A percentile compares a stretch with the other conserved stretches of the same genome.
Evolutionary conservation across 1,140 invertebrate genomes (phyloP).

Genomic region (Trichomalopsis sarcophagae): DNA sequence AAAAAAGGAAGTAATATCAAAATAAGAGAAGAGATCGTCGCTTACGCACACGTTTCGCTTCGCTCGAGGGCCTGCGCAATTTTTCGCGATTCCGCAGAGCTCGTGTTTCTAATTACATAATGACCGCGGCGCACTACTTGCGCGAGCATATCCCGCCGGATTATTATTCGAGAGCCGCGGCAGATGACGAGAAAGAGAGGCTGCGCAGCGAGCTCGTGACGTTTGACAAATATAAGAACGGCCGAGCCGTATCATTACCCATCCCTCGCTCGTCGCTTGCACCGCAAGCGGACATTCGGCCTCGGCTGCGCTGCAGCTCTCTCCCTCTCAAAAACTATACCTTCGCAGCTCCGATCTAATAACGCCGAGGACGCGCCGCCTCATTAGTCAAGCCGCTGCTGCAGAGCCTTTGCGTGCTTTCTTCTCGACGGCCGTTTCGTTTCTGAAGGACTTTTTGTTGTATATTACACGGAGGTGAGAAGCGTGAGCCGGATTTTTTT

Average conservation of each 20-base stretch:
- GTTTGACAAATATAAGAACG: constrained; percentile 76
- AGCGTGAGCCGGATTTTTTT: background rate
- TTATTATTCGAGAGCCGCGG: constrained; percentile 57
- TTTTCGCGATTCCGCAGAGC: constrained; percentile 22
- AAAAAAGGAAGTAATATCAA: background rate
- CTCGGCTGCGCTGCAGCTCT: background rate
- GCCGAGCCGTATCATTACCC: constrained; percentile 74
- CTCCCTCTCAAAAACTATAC: constrained; percentile 69
- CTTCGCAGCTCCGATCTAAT: constrained; percentile 73
- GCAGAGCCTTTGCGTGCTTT: constrained; percentile 2
- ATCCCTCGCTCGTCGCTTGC: constrained; percentile 44
- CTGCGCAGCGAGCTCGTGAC: constrained; percentile 61
- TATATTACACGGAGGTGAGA: constrained; percentile 37
- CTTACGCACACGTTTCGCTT: background rate
- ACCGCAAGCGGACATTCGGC: background rate
- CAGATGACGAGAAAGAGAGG: constrained; percentile 52
- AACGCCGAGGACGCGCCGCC: constrained; percentile 74
- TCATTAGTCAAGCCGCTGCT: constrained; percentile 72
- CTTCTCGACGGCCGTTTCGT: background rate
- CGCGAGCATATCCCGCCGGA: constrained; percentile 26
- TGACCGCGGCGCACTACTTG: background rate
- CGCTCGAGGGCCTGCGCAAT: background rate
- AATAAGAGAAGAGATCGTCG: background rate
- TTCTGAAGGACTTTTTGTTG: background rate
- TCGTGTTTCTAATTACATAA: constrained; percentile 48